Conservation (phyloP, 2,113 vertebrate genomes). For the Nycticryphes semicollaris region DNA sequence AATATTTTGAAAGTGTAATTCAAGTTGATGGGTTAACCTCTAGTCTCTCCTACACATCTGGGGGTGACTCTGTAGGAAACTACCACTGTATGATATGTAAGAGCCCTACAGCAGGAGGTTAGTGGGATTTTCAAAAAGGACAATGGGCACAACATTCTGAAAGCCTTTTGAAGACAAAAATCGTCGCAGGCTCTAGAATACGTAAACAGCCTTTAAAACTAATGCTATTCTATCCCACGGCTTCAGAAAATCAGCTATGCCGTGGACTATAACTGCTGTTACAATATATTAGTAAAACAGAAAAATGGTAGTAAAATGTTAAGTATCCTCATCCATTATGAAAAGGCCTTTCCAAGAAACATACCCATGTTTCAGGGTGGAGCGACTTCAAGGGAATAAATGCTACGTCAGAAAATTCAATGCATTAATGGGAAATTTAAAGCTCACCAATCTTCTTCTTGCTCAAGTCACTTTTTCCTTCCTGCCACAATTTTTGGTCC, state of each 20-base stretch:
- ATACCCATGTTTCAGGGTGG: background rate
- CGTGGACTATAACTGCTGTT: background rate
- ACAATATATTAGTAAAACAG: background rate
- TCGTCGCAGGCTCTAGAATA: background rate
- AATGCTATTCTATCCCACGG: background rate
- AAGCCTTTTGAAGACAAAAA: background rate
- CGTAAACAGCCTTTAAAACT: background rate
- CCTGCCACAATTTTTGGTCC: background rate
- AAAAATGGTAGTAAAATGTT: background rate
- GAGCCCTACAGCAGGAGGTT: background rate
- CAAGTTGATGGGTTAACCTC: background rate
- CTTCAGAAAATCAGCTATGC: background rate
- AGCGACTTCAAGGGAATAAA: background rate
- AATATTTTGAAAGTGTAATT: background rate
- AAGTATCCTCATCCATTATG: background rate
- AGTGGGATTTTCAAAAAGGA: background rate
- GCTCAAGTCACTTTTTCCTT: background rate
- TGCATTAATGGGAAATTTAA: background rate
- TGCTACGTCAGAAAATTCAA: background rate
- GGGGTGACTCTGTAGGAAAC: background rate
- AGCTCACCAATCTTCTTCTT: background rate
- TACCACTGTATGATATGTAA: background rate
- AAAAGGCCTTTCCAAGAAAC: background rate
- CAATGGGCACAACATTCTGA: fast-evolving
- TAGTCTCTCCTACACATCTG: background rate